Evolutionary conservation across 2,888 invertebrate genomes (phyloP).

Genomic region (Melinaea menophilus): DNA sequence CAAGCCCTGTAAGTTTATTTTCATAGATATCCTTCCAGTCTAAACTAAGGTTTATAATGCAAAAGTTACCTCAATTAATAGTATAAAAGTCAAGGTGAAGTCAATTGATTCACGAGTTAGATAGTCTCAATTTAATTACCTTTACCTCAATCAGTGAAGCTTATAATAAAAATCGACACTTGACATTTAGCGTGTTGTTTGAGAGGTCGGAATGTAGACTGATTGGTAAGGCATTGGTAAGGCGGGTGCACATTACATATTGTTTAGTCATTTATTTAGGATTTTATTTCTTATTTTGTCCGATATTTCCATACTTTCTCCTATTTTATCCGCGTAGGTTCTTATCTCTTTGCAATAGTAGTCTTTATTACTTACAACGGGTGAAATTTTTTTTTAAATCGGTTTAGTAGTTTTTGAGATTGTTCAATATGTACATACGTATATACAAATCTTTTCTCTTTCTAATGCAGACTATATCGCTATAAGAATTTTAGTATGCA

Average conservation of each 20-base stretch:
- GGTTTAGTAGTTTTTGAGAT: too few species aligned
- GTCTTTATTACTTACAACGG: too few species aligned
- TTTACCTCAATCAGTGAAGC: not conserved
- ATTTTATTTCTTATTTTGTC: too few species aligned
- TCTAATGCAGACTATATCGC: too few species aligned
- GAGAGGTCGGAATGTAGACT: not conserved
- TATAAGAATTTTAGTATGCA: too few species aligned
- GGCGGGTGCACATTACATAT: not conserved
- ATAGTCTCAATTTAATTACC: not conserved
- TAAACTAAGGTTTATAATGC: not conserved
- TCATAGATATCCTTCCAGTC: not conserved
- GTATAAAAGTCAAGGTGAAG: constrained; percentile 1
- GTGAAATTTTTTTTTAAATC: too few species aligned
- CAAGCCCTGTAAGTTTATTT: constrained; percentile 65
- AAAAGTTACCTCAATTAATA: not conserved
- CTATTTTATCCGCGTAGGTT: too few species aligned
- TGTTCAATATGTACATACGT: not conserved
- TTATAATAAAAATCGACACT: not conserved
- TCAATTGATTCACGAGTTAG: not conserved
- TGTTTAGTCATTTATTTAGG: too few species aligned
- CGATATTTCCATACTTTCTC: too few species aligned
- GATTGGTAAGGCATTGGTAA: not conserved
- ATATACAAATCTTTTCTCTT: too few species aligned
- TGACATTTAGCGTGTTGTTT: not conserved
- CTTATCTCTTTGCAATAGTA: too few species aligned